Evolutionary conservation across 2,113 vertebrate species (phyloP).

Genomic region (Irena cyanogastra): DNA sequence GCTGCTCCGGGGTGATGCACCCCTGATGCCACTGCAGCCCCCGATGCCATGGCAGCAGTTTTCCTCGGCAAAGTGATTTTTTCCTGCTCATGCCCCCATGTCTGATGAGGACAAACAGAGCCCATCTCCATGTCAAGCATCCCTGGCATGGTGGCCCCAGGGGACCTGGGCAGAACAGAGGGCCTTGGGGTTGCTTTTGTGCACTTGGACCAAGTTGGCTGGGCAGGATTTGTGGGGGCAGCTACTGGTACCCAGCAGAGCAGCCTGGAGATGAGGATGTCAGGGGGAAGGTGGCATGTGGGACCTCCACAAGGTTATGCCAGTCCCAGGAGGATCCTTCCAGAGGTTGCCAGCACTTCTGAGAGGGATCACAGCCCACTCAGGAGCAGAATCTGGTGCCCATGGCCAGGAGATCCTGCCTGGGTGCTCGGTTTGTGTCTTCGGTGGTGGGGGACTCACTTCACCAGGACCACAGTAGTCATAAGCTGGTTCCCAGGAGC

Average conservation of each 20-base stretch:
- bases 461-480: not conserved
- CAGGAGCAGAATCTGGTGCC: not conserved
- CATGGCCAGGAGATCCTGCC: not conserved
- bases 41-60: accelerated
- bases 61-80: accelerated
- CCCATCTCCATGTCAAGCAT: accelerated
- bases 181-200: not conserved
- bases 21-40: accelerated
- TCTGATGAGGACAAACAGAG: not conserved
- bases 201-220: not conserved
- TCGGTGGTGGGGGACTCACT: not conserved
- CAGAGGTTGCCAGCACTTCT: not conserved
- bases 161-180: not conserved
- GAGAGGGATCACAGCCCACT: not conserved
- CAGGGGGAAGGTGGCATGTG: not conserved
- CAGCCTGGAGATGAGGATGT: not conserved
- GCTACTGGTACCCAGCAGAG: not conserved
- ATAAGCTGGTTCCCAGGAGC: not conserved
- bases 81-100: accelerated
- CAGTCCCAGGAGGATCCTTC: not conserved
- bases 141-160: not conserved
- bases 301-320: not conserved
- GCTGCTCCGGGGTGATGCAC: accelerated
- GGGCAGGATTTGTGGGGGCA: not conserved
- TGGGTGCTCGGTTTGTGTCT: not conserved